Base-by-base conservation (phyloP, 23 tunicate species). In the Styela plicata region DNA sequence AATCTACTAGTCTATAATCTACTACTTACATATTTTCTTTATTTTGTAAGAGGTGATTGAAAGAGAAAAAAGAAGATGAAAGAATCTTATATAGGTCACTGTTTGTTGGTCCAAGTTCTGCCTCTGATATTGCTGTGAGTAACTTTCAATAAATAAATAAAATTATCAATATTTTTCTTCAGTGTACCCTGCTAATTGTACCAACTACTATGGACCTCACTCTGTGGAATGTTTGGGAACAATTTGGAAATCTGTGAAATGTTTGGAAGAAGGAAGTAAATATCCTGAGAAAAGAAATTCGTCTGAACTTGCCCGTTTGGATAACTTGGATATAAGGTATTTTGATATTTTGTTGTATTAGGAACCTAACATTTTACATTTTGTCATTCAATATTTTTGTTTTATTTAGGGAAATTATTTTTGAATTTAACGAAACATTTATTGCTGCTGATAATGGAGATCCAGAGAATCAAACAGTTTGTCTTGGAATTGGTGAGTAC, bases 401-500 rank as follows among this genome's bases (percentile, higher is more conserved):
- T n/a, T n/a, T n/a, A n/a, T 10, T 31, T 33, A 74, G 85, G 24
- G 78, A 67, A 16, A 26, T 81, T 21, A 13, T 36, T 17, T n/a
- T 34, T 2, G n/a, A 17, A 5, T 69, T 81, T 29, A 67, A 69
- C 25, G 62, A 69, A 7, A 81, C 63, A 32, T 33, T 18, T 20
- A 21, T 65, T 3, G 30, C 75, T 34, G 77, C 75, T 24, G 85
- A 81, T 68, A 3, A 5, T 81, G 85, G 85, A 3, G 27, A 31
- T 68, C 23, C 53, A 26, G 0, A 7, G 18, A 34, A 69, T 3
- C 85, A 81, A 5, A 31, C 22, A 3, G 30, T 30, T 24, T 81
- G 85, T 33, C 69, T 31, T 81, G 85, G 85, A 81, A 68, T 81
- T 0, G 85, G 85, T 81, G n/a, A n/a, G n/a, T n/a, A n/a, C n/a